Evolutionary conservation across 2,888 invertebrate genomes (phyloP), one percentile per base, ranked within the genome.

Genomic region (Alloplasta piceator): DNA sequence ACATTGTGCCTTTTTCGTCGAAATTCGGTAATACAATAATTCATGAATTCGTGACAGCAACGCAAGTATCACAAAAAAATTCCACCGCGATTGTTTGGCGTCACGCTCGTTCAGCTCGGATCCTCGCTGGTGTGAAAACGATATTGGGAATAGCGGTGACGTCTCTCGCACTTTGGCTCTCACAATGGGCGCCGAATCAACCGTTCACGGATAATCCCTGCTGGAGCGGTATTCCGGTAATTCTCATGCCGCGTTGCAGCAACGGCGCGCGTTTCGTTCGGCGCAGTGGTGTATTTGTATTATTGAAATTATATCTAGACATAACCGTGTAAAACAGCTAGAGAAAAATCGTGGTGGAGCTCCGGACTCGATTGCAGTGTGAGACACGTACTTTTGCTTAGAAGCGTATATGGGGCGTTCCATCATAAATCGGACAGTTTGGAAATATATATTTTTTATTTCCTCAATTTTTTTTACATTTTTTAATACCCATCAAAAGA

Each of bases 181-280:
- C 94, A 14, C 86, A 94, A 36, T 94, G 94, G 93, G 93, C 95
- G 12, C 95, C 95, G 5, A 94, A 94, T 88, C 92, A 95, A 16
- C 92, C 93, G 71, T 90, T 93, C 74, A 91, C 93, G 82, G 94
- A 95, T 85, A 95, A 95, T 92, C 95, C 95, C 0, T 95, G 94
- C 86, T 95, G 95, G 94, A 95, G 95, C 86, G 95, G 94, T 50
- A 91, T 94, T 86, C 94, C 94, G 83, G 95, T 95, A 91, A 93
- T 92, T 36, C n/a, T 50, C 6, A 52, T 10, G 9, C 36, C n/a
- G 26, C 26, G 26, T 26, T 26, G 26, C 26, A 26, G 1, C 26
- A 26, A 26, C 26, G 26, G 26, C 26, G 26, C 3, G 26, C 26
- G 1, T 26, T 26, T 26, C 26, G 3, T 3, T 26, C 26, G 26